phyloP scores from a whole-genome alignment of 2,888 invertebrate genomes.

The Drosophila rubida region DNA sequence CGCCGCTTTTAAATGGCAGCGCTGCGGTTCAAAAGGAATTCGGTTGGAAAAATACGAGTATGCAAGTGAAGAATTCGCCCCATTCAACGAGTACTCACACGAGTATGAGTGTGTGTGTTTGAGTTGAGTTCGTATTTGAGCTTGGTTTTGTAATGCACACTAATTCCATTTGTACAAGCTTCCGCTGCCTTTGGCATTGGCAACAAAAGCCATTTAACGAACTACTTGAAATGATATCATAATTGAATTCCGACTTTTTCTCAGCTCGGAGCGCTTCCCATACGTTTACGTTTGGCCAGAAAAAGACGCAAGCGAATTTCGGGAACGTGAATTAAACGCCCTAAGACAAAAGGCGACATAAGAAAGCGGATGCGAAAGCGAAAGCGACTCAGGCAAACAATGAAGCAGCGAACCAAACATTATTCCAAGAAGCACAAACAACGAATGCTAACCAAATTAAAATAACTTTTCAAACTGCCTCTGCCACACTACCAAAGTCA shows the following conservation, averaged over 20 bases:
- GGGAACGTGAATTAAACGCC: constrained; percentile 49
- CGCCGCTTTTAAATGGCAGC: constrained; percentile 39
- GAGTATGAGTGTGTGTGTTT: constrained; percentile 4
- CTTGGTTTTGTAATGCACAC: constrained; percentile 31
- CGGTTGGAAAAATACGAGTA: constrained; percentile 63
- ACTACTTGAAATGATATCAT: constrained; percentile 71
- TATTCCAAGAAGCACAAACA: background rate
- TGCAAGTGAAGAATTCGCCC: constrained; percentile 51
- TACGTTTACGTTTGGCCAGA: constrained; percentile 42
- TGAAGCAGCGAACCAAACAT: constrained; percentile 23
- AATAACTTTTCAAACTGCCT: background rate
- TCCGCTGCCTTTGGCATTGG: constrained; percentile 14
- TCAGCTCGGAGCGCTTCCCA: constrained; percentile 20
- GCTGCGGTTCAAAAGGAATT: constrained; percentile 53
- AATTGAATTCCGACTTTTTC: constrained; percentile 65
- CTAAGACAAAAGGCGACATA: constrained; percentile 66
- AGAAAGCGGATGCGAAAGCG: constrained; percentile 16
- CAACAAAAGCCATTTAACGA: constrained; percentile 49
- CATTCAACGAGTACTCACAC: constrained; percentile 32
- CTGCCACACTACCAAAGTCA: background rate
- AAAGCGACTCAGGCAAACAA: constrained; percentile 23
- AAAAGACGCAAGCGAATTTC: constrained; percentile 58
- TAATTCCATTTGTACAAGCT: constrained; percentile 15
- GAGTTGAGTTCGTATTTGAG: constrained; percentile 4
- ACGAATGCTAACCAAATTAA: constrained; percentile 4